Base-by-base conservation (phyloP, 1,140 invertebrate species). In the Sitobion miscanthi region DNA sequence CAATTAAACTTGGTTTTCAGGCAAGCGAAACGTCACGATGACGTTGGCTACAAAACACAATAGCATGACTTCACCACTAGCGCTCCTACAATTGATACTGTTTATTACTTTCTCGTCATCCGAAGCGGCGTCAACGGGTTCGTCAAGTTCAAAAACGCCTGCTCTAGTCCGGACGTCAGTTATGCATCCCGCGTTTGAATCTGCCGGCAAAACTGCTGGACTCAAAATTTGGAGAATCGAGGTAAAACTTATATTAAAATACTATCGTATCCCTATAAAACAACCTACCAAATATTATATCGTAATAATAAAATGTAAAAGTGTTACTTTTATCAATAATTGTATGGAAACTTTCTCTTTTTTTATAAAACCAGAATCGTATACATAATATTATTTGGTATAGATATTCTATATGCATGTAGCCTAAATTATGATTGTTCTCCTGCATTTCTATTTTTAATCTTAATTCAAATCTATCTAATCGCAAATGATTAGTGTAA, bases 141-240 rank as follows among this genome's bases (percentile, higher is more conserved):
- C 82, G 35, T 4, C 82, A 38, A 52, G 82, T 45, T 87, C 94
- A 83, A 89, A 85, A 30, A 83, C 77, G 42, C 47, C 93, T 23
- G 93, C 93, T 14, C 35, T 49, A n/a, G 42, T 90, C 87, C 82
- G 87, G 49, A 57, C 86, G 45, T 87, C 94, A 86, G 94, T 94
- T 47, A 94, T 94, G 94, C 94, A 94, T 94, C 94, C 94, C n/a
- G 94, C 94, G 42, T 95, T 94, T 83, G 94, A 94, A 89, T 94
- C 96, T 94, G 97, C 96, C 30, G 97, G 97, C 11, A 95, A 95
- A 91, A 94, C 95, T 69, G 96, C 96, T 14, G 97, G 97, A 2
- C 94, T 97, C 0, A 96, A 97, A 94, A 96, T 97, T 62, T 97
- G 97, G 97, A 96, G 97, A 94, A 96, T 97, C 83, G 96, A 97